phyloP scores from a whole-genome alignment of 2,888 invertebrate species.

The Eupithecia subumbrata region DNA sequence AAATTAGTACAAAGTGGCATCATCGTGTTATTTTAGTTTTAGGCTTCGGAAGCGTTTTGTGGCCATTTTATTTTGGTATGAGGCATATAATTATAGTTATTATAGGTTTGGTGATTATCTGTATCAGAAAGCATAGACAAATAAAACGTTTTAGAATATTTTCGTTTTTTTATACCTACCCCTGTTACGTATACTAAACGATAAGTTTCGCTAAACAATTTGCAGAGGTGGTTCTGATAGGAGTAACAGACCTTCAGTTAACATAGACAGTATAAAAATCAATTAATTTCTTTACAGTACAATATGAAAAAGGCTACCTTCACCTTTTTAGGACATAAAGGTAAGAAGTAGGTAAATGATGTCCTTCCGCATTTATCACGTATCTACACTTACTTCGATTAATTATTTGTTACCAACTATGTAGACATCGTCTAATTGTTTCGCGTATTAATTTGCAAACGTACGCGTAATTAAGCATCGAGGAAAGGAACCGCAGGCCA shows the following conservation, averaged over 20 bases:
- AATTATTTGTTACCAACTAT: neutral
- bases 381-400: neutral
- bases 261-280: neutral
- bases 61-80: conserved; percentile 80
- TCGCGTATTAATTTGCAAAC: conserved; percentile 31
- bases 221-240: conserved; percentile 17
- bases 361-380: neutral
- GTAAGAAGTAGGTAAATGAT: too few relatives aligned
- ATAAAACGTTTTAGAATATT: conserved; percentile 78
- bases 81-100: conserved; percentile 69
- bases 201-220: conserved; percentile 2
- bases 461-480: conserved; percentile 31
- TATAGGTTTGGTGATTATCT: conserved; percentile 67
- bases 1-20: conserved; percentile 78
- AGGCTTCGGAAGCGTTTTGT: conserved; percentile 71
- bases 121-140: conserved; percentile 76
- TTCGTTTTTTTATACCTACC: conserved; percentile 15
- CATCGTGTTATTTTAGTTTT: conserved; percentile 62
- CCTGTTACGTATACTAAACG: neutral
- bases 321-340: neutral
- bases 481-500: conserved; percentile 34
- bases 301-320: neutral
- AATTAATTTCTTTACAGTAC: neutral
- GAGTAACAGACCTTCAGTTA: neutral
- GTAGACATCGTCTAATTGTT: neutral